phyloP scores from a whole-genome alignment of 2,797 vertebrate genomes.

The Botia kubotai region DNA sequence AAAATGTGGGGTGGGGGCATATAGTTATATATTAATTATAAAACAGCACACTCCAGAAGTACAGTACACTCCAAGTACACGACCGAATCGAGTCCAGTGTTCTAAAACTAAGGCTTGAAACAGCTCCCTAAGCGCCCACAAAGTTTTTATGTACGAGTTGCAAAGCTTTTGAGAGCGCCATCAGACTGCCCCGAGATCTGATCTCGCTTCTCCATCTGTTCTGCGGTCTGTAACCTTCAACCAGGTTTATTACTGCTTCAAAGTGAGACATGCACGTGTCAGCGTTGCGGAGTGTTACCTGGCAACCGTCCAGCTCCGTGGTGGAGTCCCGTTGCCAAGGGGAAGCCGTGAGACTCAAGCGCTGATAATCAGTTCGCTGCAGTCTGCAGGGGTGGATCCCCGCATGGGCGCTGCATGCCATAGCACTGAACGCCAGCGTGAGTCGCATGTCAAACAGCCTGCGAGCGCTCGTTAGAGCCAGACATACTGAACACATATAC shows the following conservation, averaged over 20 bases:
- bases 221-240: constrained; percentile 51
- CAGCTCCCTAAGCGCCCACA: not conserved
- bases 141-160: constrained; percentile 35
- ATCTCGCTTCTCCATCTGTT: constrained; percentile 43
- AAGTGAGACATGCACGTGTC: constrained; percentile 50
- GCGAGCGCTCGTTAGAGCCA: constrained; percentile 39
- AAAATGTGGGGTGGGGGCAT: not conserved
- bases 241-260: constrained; percentile 60
- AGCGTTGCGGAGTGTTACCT: constrained; percentile 66
- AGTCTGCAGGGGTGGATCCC: constrained; percentile 58
- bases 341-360: constrained; percentile 60
- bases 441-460: constrained; percentile 70
- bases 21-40: not conserved
- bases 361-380: constrained; percentile 62
- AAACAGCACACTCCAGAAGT: not conserved
- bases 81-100: not conserved
- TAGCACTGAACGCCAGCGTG: constrained; percentile 59
- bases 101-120: not conserved
- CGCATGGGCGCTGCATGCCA: constrained; percentile 55
- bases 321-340: constrained; percentile 67
- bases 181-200: constrained; percentile 25
- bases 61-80: not conserved
- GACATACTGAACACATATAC: constrained; percentile 1
- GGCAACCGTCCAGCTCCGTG: constrained; percentile 67
- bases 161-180: constrained; percentile 37